Evolutionary conservation across 2,888 invertebrate genomes (phyloP).

Genomic region (Lypha dubia): DNA sequence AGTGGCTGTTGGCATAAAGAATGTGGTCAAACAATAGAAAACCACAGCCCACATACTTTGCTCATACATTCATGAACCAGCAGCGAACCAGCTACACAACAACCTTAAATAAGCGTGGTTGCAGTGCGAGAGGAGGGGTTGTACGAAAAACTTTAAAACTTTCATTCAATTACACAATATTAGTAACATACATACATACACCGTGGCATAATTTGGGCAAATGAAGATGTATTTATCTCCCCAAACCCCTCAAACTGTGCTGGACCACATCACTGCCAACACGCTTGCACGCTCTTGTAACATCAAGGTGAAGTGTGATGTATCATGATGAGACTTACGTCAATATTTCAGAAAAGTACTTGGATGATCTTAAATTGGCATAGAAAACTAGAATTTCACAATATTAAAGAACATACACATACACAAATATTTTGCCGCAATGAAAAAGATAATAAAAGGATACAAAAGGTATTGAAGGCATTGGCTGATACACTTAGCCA

Average conservation of each 20-base stretch:
- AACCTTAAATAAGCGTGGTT: not conserved
- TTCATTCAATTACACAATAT: too few relatives aligned
- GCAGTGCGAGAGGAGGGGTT: too few relatives aligned
- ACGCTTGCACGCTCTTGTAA: conserved; percentile 10
- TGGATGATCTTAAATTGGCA: conserved; percentile 57
- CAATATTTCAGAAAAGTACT: conserved; percentile 42
- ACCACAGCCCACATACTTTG: not conserved
- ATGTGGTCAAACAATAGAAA: conserved; percentile 24
- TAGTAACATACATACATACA: too few relatives aligned
- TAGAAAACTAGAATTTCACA: conserved; percentile 19
- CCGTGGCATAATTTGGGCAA: not conserved
- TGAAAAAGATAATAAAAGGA: conserved; percentile 7
- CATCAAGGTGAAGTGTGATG: conserved; percentile 60
- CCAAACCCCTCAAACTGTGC: not conserved
- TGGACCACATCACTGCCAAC: not conserved
- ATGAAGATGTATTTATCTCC: not conserved
- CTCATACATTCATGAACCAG: not conserved
- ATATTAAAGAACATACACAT: conserved; percentile 27
- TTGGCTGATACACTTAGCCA: conserved; percentile 30
- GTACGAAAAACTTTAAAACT: too few relatives aligned
- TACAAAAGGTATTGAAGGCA: conserved; percentile 28
- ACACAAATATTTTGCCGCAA: conserved; percentile 10
- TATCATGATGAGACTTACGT: conserved; percentile 16
- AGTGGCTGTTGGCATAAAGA: conserved; percentile 10
- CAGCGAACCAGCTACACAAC: not conserved